Percentiles rank a stretch among this genome's conserved stretches.
Evolutionary conservation across 1,140 invertebrate genomes (phyloP).

Genomic region (Drosophila yakuba): DNA sequence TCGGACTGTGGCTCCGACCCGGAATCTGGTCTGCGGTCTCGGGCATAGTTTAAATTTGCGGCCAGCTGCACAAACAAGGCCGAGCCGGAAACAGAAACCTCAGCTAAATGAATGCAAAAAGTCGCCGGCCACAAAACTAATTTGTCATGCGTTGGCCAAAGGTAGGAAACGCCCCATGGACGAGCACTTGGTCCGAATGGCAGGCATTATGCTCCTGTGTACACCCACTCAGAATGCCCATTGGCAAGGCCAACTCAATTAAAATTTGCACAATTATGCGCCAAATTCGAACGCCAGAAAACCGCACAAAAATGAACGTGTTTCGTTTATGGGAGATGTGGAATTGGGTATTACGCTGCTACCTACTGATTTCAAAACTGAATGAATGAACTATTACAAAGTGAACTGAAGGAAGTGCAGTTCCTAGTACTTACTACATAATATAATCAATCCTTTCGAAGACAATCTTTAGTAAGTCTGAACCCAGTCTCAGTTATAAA

Average conservation of each 20-base stretch:
- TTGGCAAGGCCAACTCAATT: conserved; percentile 68
- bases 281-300: conserved; percentile 57
- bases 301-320: conserved; percentile 32
- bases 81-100: conserved; percentile 52
- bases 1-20: conserved; percentile 21
- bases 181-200: conserved; percentile 8
- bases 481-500: no score
- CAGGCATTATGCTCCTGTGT: not conserved
- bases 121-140: conserved; percentile 76
- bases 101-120: conserved; percentile 79
- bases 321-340: conserved; percentile 16
- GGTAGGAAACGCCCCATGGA: conserved; percentile 38
- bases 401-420: no score
- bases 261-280: conserved; percentile 76
- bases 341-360: not conserved
- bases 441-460: not conserved
- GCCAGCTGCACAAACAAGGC: conserved; percentile 47
- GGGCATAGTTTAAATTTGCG: conserved; percentile 59
- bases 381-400: no score
- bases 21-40: conserved; percentile 47
- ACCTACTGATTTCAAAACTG: no score
- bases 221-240: not conserved
- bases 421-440: not conserved
- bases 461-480: no score
- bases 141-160: conserved; percentile 76